Evolutionary conservation across 2,888 invertebrate genomes (phyloP), one percentile per base, ranked within the genome.

Genomic region (Steinernema hermaphroditum): DNA sequence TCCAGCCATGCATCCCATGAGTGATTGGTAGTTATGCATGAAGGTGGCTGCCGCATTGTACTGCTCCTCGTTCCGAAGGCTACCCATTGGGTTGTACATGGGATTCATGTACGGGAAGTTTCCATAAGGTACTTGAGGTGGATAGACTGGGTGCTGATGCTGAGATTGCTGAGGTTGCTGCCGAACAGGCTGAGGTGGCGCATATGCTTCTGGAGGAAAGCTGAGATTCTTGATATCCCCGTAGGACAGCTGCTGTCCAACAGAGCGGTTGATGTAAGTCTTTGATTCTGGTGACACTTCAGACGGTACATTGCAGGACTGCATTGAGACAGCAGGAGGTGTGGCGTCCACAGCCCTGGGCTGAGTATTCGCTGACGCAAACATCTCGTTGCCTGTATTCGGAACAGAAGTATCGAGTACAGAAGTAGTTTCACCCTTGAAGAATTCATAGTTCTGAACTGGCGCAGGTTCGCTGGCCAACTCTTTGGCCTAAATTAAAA

Each of bases 61-160:
- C 54, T 54, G 54, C n/a, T 54, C 54, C 2, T 54, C 54, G 27
- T 24, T 54, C 16, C 54, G 2, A 22, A 54, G 9, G 54, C 27
- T 54, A n/a, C 46, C 46, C 46, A 46, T 46, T 2, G 54, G 54
- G 16, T 54, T 54, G 27, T 54, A 54, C 54, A 54, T 54, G 54
- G 54, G 54, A 16, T 54, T 27, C 27, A 22, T 27, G 54, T 54
- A 54, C 27, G 54, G 54, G 54, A 54, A 24, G 54, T 54, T 54
- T 46, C 46, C 46, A 16, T 54, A 54, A 4, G 22, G 54, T 19
- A 54, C 54, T 27, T 54, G 54, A 54, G 54, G 54, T 27, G 54
- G 54, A 16, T 54, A 54, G n/a, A 54, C 54, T 8, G 54, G 54
- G 4, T 54, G 54, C 4, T 22, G 37, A 22, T 54, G 54, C 4